Conservation (phyloP, 2,797 vertebrate genomes). For the Lutra lutra region DNA sequence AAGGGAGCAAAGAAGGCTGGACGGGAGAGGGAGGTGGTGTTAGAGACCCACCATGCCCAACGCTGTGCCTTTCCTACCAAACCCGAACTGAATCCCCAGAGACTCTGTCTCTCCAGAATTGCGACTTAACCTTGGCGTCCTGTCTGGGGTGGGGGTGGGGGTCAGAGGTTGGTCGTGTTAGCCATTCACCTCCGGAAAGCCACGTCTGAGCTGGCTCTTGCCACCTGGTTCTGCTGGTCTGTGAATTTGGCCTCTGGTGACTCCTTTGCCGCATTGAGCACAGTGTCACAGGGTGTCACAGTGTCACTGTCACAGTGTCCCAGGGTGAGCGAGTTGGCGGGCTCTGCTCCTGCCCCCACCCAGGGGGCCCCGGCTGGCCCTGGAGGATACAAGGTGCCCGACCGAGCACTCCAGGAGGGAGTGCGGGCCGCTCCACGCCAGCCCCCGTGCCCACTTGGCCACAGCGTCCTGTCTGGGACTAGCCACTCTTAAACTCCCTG, state of each 20-base stretch:
- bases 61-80: accelerated
- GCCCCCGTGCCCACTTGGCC: accelerated
- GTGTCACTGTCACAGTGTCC: no score
- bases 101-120: slow-evolving; percentile 57
- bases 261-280: not conserved
- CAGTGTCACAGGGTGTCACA: no score
- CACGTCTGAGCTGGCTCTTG: not conserved
- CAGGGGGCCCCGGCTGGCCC: not conserved
- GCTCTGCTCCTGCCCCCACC: not conserved
- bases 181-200: not conserved
- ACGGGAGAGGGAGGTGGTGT: accelerated
- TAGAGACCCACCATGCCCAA: accelerated
- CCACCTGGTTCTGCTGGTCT: not conserved
- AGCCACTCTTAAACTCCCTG: not conserved
- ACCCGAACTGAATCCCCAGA: not conserved
- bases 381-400: not conserved
- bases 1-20: not conserved
- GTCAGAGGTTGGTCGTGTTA: accelerated
- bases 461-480: not conserved
- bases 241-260: slow-evolving; percentile 12
- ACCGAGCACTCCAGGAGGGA: not conserved
- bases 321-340: not conserved
- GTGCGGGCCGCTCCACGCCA: not conserved
- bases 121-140: slow-evolving; percentile 57
- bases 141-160: not conserved